These are phyloP conservation scores for Drosophila peninsularis DNA, from an alignment of 2,888 invertebrate species.

Conservation along the genomic window DNA sequence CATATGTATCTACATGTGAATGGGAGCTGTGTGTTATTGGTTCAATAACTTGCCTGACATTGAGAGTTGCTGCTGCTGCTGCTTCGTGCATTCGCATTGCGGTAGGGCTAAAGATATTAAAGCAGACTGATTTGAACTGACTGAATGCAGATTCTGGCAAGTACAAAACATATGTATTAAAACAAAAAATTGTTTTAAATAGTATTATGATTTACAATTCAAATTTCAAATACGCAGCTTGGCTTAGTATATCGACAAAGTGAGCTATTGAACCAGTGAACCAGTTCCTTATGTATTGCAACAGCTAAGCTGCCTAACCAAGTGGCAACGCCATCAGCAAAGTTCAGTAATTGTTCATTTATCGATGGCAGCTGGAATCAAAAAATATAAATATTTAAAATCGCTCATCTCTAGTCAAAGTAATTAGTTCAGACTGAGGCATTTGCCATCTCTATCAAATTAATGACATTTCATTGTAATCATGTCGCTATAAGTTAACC, in stretches of 20 bases:
- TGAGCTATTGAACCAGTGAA: background rate
- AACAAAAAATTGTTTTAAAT: background rate
- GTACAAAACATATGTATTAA: background rate
- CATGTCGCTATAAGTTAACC: conserved; percentile 68
- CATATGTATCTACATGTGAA: conserved; percentile 19
- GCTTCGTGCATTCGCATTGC: conserved; percentile 42
- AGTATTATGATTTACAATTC: too few relatives aligned
- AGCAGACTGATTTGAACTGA: background rate
- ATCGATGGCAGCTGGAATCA: background rate
- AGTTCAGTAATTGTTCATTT: background rate
- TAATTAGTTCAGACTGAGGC: background rate
- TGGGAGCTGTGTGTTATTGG: conserved; percentile 59
- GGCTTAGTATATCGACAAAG: background rate
- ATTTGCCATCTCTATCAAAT: conserved; percentile 2
- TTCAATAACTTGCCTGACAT: conserved; percentile 80
- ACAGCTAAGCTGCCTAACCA: background rate
- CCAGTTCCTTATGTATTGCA: background rate
- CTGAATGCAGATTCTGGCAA: conserved; percentile 4
- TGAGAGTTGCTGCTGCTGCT: conserved; percentile 48
- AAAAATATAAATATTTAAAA: too few relatives aligned
- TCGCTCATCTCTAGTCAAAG: too few relatives aligned
- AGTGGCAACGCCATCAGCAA: conserved; percentile 8
- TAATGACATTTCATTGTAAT: conserved; percentile 45
- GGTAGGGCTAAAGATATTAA: conserved; percentile 50
- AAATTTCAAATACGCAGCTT: background rate